Conservation (phyloP, 2,888 invertebrate genomes). For the Aspidiotus destructor region DNA sequence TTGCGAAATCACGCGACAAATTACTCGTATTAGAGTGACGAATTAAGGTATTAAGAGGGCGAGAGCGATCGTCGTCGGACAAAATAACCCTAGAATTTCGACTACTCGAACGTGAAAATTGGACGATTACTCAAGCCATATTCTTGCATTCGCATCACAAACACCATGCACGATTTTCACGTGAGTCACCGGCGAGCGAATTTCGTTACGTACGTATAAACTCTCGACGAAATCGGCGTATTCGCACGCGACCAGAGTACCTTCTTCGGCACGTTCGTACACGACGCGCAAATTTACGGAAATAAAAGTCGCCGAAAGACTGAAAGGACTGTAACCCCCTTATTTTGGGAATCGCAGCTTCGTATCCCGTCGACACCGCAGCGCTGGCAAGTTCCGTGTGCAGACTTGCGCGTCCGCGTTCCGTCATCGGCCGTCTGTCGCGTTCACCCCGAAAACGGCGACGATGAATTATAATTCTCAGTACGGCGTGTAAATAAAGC, state of each 20-base stretch:
- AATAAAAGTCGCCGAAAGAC: constrained; percentile 5
- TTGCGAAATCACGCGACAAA: no score
- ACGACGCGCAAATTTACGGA: constrained; percentile 22
- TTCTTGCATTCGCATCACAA: no score
- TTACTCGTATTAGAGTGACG: no score
- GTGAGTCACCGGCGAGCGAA: not conserved
- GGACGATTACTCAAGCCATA: no score
- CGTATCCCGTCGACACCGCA: not conserved
- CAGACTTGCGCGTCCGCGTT: constrained; percentile 11
- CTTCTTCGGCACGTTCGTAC: constrained; percentile 9
- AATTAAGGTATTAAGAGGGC: no score
- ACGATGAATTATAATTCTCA: not conserved
- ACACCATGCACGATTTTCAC: no score
- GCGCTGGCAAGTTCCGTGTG: not conserved
- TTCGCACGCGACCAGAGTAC: not conserved
- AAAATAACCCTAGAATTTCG: no score
- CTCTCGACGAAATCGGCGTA: no score
- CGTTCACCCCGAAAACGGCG: not conserved
- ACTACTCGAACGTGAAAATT: no score
- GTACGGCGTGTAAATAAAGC: constrained; percentile 1
- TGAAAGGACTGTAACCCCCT: not conserved
- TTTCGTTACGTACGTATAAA: not conserved
- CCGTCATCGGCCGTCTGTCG: constrained; percentile 6
- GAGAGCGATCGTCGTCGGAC: no score
- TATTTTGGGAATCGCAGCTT: constrained; percentile 3